These are phyloP conservation scores for Agrilus biguttatus DNA, from an alignment of 2,888 invertebrate genomes.

Conservation along the genomic window DNA sequence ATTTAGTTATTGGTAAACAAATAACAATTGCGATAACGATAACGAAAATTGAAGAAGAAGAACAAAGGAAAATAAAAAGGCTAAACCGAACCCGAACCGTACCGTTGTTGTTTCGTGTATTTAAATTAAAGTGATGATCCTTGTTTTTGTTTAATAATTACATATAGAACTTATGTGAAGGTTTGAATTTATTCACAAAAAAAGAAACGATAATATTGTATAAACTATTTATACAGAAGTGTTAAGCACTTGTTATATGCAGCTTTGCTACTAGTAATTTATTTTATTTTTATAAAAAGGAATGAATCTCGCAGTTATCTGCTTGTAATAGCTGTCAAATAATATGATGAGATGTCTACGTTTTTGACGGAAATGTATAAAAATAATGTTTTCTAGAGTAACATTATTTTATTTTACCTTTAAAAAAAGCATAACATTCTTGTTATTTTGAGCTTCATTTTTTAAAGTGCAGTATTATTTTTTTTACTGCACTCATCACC, in stretches of 20 bases:
- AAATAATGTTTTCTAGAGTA: slow-evolving; percentile 18
- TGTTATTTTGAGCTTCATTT: slow-evolving; percentile 4
- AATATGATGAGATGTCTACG: slow-evolving; percentile 16
- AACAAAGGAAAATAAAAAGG: not conserved
- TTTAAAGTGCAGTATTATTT: not conserved
- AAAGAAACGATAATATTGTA: slow-evolving; percentile 9
- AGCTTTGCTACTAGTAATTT: slow-evolving; percentile 24
- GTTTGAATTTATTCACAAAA: slow-evolving; percentile 13
- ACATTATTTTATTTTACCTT: slow-evolving; percentile 20
- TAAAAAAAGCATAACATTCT: slow-evolving; percentile 12
- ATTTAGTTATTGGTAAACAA: slow-evolving; percentile 5
- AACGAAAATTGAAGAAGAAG: no score
- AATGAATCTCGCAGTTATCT: slow-evolving; percentile 2
- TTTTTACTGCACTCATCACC: not conserved
- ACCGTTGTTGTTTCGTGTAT: slow-evolving; percentile 5
- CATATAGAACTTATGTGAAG: slow-evolving; percentile 13
- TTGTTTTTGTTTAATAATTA: slow-evolving; percentile 19
- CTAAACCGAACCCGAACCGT: not conserved
- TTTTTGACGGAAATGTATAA: slow-evolving; percentile 18
- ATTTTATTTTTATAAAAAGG: slow-evolving; percentile 19
- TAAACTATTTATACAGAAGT: slow-evolving; percentile 18
- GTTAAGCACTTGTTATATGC: slow-evolving; percentile 28
- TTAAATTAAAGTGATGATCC: slow-evolving; percentile 20
- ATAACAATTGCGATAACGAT: no score
- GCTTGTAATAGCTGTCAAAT: not conserved